Conservation (phyloP, 2,888 invertebrate species). For the Tetropium fuscum region DNA sequence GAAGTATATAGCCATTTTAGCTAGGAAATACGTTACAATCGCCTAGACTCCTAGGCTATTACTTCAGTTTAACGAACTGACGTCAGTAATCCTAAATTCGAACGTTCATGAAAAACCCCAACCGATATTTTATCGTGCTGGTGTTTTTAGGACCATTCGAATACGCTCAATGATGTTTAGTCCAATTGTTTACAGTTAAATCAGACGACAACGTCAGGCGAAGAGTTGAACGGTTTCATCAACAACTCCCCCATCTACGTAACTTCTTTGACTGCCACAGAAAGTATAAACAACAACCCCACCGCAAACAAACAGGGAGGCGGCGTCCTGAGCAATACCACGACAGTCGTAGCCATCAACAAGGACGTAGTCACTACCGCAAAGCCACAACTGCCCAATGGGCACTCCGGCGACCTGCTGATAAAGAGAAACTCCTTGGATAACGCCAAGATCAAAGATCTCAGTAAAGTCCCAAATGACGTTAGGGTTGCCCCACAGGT, state of each 20-base stretch:
- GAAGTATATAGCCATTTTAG: too few species aligned
- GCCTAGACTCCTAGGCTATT: too few species aligned
- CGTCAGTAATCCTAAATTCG: too few species aligned
- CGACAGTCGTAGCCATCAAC: conserved; percentile 60
- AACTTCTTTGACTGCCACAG: conserved; percentile 76
- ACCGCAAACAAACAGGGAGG: conserved; percentile 61
- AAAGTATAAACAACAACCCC: conserved; percentile 69
- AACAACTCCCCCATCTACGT: conserved; percentile 87
- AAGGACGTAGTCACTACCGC: conserved; percentile 60
- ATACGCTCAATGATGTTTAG: too few species aligned
- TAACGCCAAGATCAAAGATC: conserved; percentile 24
- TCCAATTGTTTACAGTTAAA: conserved; percentile 71
- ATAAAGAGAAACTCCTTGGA: conserved; percentile 53
- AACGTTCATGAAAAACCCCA: too few species aligned
- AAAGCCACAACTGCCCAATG: conserved; percentile 48
- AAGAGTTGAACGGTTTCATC: conserved; percentile 84
- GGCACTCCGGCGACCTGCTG: conserved; percentile 48
- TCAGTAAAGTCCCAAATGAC: conserved; percentile 56
- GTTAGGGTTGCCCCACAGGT: conserved; percentile 45
- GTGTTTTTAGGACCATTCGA: too few species aligned
- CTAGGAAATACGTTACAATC: too few species aligned
- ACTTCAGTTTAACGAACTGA: too few species aligned
- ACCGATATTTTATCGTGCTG: too few species aligned
- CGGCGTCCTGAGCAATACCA: conserved; percentile 62
- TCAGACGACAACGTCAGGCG: conserved; percentile 69